These are phyloP conservation scores for Ennomos fuscantarius DNA, from an alignment of 2,888 invertebrate species.

Conservation along the genomic window DNA sequence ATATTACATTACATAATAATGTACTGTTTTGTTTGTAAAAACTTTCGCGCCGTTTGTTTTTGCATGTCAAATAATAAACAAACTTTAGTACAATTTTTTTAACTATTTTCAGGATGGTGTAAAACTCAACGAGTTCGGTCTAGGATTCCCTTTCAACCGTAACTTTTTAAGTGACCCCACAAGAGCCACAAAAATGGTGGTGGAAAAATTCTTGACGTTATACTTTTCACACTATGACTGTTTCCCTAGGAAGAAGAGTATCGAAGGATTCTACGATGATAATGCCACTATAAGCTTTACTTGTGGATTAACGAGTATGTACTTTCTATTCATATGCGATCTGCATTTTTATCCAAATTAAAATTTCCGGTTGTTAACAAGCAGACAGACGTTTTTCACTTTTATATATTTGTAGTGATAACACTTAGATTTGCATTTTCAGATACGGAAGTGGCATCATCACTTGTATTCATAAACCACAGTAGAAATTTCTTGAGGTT, in stretches of 20 bases:
- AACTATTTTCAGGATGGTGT: slow-evolving; percentile 69
- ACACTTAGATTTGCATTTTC: neutral
- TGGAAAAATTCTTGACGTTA: slow-evolving; percentile 68
- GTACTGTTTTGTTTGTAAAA: no score
- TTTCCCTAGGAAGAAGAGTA: slow-evolving; percentile 35
- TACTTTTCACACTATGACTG: slow-evolving; percentile 70
- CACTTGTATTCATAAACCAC: neutral
- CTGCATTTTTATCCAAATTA: no score
- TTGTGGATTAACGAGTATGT: slow-evolving; percentile 19
- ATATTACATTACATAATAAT: no score
- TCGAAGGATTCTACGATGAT: slow-evolving; percentile 57
- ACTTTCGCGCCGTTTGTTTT: no score
- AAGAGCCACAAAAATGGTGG: slow-evolving; percentile 58
- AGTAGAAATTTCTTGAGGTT: neutral
- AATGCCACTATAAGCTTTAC: slow-evolving; percentile 41
- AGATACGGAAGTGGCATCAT: slow-evolving; percentile 3
- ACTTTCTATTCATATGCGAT: no score
- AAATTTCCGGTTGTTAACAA: no score
- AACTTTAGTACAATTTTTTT: no score
- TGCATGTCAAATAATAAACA: no score
- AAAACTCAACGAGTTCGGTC: slow-evolving; percentile 59
- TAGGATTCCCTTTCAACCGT: slow-evolving; percentile 61
- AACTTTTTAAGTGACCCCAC: slow-evolving; percentile 58
- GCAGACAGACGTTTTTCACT: no score
- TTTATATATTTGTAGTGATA: no score